phyloP scores from a whole-genome alignment of 2,113 vertebrate species.

The Ictalurus punctatus region DNA sequence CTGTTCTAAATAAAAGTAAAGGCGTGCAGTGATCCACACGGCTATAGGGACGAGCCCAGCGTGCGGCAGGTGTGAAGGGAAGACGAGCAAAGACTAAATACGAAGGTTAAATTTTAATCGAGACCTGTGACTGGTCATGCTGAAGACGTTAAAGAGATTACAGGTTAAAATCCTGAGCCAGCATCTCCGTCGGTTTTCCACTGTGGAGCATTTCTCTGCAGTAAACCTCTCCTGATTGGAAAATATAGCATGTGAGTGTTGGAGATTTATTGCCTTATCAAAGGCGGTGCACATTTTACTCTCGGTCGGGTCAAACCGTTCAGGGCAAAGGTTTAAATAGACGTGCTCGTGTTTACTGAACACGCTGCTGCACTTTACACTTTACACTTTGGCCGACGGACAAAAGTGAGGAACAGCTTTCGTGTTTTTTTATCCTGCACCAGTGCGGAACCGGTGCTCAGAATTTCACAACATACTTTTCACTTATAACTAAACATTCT shows the following conservation, averaged over 20 bases:
- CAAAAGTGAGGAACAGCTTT: background rate
- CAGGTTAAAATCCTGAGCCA: conserved; percentile 46
- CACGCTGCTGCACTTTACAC: background rate
- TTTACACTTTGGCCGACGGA: background rate
- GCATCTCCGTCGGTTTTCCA: conserved; percentile 45
- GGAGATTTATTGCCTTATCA: conserved; percentile 46
- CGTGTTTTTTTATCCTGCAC: background rate
- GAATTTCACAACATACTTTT: background rate
- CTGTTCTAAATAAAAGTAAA: background rate
- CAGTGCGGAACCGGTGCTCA: background rate
- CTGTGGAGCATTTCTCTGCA: conserved; percentile 51
- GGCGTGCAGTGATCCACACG: background rate
- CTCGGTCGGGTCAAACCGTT: background rate
- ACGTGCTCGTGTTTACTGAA: background rate
- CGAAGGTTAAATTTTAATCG: conserved; percentile 49
- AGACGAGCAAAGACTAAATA: conserved; percentile 56
- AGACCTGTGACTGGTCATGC: conserved; percentile 32
- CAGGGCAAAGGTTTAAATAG: conserved; percentile 21
- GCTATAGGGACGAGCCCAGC: background rate
- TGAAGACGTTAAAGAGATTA: conserved; percentile 40
- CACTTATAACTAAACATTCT: background rate
- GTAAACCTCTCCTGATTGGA: conserved; percentile 38
- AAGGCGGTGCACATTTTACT: conserved; percentile 37
- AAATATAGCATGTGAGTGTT: background rate
- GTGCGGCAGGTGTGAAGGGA: background rate